Base-by-base conservation (phyloP, 2,113 vertebrate species). In the Periophthalmodon schlosseri region DNA sequence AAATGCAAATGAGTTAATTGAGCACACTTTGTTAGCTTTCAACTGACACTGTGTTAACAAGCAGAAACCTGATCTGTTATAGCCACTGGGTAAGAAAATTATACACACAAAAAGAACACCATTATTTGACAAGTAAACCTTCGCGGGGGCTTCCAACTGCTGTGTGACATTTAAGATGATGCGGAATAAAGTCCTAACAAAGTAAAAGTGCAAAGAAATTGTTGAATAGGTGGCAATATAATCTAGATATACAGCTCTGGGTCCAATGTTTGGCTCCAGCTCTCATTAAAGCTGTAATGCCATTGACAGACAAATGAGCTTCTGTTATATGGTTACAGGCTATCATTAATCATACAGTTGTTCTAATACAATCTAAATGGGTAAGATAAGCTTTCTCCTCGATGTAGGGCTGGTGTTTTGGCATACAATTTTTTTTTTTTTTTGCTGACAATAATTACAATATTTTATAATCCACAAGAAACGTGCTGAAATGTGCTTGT, bases 111-210 rank as follows among this genome's bases (percentile, higher is more conserved):
- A 72, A 83, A 47, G 76, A 16, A 81, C 74, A 70, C 73, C 21
- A 68, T 72, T 80, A 84, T 90, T 90, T 70, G 71, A 75, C 80
- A 81, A 78, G 84, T 86, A 80, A 89, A 88, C 89, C 90, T 76
- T 47, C 65, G 78, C 20, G 56, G 76, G 80, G 74, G 87, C 84
- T 50, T 57, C 70, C 21, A 70, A 47, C 64, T 79, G 57, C 54
- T 61, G 10, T 14, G 1, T 11, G 23, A 58, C 13, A 24, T 58
- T 58, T 23, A 57, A 57, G 9, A 21, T 57, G n/a, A 44, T 2
- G 39, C 39, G 3, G n/a, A 3, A 57, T 23, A 18, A 52, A 52
- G 49, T 52, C 16, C 49, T 18, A 6, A 20, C 16, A 6, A 52
- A 52, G 49, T 20, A 50, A 16, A 50, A 44, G 39, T 44, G 8